Conservation (phyloP, 2,797 vertebrate species). For the Onychomys leucogaster region DNA sequence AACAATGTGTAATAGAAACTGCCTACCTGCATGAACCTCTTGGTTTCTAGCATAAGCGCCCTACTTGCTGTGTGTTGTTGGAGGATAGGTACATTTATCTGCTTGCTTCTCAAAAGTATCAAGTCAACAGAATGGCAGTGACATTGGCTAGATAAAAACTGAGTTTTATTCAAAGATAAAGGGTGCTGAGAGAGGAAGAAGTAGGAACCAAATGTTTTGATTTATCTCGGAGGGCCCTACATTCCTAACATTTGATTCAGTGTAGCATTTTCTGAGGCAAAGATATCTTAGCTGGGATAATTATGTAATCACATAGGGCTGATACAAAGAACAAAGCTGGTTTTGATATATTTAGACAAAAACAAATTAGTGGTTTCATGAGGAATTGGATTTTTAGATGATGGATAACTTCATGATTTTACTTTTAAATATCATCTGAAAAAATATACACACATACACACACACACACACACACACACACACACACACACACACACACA, state of each 20-base stretch:
- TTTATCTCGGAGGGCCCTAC: neutral
- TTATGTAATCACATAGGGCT: neutral
- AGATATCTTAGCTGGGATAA: neutral
- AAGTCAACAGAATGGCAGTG: neutral
- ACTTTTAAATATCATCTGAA: slow-evolving; percentile 23
- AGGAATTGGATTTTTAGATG: slow-evolving; percentile 13
- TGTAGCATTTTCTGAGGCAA: neutral
- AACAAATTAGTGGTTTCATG: neutral
- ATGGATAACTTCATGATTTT: neutral
- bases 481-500: too few species aligned
- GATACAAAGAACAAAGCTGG: neutral
- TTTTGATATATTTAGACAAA: neutral
- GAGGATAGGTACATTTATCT: neutral
- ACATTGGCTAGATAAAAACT: neutral
- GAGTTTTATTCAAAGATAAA: neutral
- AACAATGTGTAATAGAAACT: neutral
- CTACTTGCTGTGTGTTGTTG: neutral
- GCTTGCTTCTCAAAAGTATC: neutral
- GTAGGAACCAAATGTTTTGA: neutral
- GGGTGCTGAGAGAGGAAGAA: neutral
- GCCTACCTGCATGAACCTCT: neutral
- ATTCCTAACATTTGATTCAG: neutral
- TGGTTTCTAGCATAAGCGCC: neutral
- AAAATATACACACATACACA: neutral
- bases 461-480: too few species aligned